Base-by-base conservation (phyloP, 2,888 invertebrate genomes). In the Operophtera brumata region DNA sequence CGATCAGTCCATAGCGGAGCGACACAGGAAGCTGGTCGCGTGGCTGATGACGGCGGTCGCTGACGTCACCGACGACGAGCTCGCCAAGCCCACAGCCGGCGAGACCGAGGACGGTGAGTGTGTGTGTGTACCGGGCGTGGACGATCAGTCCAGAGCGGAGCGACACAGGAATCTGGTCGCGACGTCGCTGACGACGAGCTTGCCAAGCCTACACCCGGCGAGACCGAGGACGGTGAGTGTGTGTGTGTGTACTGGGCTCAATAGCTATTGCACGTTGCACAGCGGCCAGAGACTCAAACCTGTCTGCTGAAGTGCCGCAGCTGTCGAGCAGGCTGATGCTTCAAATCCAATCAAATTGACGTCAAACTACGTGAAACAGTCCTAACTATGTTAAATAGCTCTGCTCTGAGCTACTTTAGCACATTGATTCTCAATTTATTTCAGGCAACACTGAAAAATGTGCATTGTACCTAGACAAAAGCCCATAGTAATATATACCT, bases 71-170 rank as follows among this genome's bases (percentile, higher is more conserved):
- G 84, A 86, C 35, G 58, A 57, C 0, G 82, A 86, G 3, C 66
- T 90, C 4, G 61, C 77, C 0, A 60, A 58, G 13, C 67, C 80
- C 0, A 61, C 52, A 0, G 30, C 32, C 0, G 65, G 64, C 0
- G 86, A 85, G 9, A 42, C 55, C 0, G 76, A 80, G 8, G 87
- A 87, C 32, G 85, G 88, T 89, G 12, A 66, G 76, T 43, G 2
- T n/a, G n/a, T n/a, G n/a, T n/a, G 86, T 13, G 55, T 84, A 0
- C 77, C 84, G 0, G 83, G 82, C 1, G 77, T 69, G 0, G 82
- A 83, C 28, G 73, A 69, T 1, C 54, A 70, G 7, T 77, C 84
- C 0, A 62, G 72, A 34, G 84, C 90, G 56, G 70, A 71, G 30
- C 73, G 81, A 0, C 82, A 84, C 65, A 68, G 69, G 49, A 78